phyloP scores from a whole-genome alignment of 2,888 invertebrate species.

The Acanthopleura granulata region DNA sequence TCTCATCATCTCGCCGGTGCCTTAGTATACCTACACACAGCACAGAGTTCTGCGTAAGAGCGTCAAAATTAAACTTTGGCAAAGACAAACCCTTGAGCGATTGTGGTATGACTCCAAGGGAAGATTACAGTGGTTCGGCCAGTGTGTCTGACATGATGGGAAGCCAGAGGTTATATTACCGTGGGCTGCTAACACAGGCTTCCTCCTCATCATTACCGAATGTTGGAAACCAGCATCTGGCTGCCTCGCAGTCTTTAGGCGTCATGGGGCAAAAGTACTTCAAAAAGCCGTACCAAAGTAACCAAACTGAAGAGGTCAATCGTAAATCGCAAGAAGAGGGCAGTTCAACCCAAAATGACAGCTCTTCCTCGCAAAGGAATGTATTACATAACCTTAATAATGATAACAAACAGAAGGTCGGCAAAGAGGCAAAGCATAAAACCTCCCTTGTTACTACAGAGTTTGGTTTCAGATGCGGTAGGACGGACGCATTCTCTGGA shows the following conservation, averaged over 20 bases:
- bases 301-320: background rate
- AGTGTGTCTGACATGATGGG: no score
- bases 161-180: no score
- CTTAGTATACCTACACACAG: no score
- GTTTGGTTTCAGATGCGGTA: background rate
- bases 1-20: no score
- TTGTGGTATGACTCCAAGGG: no score
- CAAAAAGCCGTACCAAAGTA: background rate
- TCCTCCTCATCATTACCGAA: no score
- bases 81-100: background rate
- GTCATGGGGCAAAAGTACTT: background rate
- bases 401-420: no score
- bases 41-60: background rate
- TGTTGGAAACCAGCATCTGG: no score
- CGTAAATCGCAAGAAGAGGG: no score
- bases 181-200: no score
- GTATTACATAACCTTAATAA: no score
- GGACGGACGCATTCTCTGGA: slow-evolving; percentile 9
- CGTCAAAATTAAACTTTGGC: background rate
- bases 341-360: background rate
- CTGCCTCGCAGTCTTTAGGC: background rate
- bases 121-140: no score
- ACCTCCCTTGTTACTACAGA: background rate
- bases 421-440: background rate
- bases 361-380: background rate